Base-by-base conservation (phyloP, 2,888 invertebrate genomes). In the Dryadula phaetusa region DNA sequence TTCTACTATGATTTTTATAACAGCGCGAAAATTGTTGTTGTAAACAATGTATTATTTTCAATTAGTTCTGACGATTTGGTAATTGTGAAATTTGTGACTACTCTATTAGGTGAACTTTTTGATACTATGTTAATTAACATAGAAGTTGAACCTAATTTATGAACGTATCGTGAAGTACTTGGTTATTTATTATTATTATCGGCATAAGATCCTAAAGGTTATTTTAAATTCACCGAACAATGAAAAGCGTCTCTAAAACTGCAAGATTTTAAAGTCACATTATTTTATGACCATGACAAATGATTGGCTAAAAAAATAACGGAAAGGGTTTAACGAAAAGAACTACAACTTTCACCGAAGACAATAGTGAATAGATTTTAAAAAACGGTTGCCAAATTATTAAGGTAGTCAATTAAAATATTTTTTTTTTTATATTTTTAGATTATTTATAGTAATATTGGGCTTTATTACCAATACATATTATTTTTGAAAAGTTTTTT, bases 271-370 rank as follows among this genome's bases (percentile, higher is more conserved):
- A 28, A 46, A 34, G 28, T 46, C 56, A 66, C 40, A 52, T 42
- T 10, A 40, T 28, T 67, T 44, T 71, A 60, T 54, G 44, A 61
- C 61, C 63, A 20, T 64, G 54, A 64, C 70, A 49, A 74, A 76
- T 77, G 70, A 72, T 28, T 71, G 32, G 22, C 60, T 65, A 78
- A 81, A 86, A 83, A 85, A 84, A 73, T 76, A 65, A 72, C 73
- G 75, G 76, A 88, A 89, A 85, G 90, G 88, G 84, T 89, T 90
- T 79, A 79, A 82, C 70, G 77, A 79, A 81, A 82, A 77, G 77
- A 83, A 84, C 73, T 73, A 78, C 77, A 79, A 89, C 90, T 90
- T 90, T 91, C 88, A 78, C 85, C 71, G 61, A 75, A 76, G 81
- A 90, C 86, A 90, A 90, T 78, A 68, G 70, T 47, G 62, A 70